Percentiles rank a stretch among this genome's conserved stretches.
phyloP scores from a whole-genome alignment of 2,888 invertebrate species.

The Lepeophtheirus nordmannii region DNA sequence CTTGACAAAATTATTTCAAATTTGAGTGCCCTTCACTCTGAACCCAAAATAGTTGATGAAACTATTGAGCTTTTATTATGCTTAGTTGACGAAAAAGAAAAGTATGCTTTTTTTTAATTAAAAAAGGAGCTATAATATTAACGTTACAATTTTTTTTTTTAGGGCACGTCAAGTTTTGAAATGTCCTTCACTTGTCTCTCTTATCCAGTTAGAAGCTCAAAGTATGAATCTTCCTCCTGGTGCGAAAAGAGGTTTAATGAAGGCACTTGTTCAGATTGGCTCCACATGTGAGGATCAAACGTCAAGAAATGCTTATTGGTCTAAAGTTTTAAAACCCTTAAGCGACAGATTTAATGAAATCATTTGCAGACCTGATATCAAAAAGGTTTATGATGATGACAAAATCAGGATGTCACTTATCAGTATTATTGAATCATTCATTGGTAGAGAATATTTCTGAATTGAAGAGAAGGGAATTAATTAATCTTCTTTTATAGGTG shows the following conservation, averaged over 20 bases:
- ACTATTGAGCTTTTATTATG: conserved; percentile 46
- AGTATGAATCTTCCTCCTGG: conserved; percentile 42
- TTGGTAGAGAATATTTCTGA: conserved; percentile 35
- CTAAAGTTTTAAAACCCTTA: conserved; percentile 40
- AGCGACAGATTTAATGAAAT: conserved; percentile 39
- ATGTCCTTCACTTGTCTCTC: conserved; percentile 42
- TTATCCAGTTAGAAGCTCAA: conserved; percentile 41
- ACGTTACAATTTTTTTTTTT: conserved; percentile 30
- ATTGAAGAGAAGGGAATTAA: neutral
- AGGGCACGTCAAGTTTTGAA: conserved; percentile 43
- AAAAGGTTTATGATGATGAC: conserved; percentile 44
- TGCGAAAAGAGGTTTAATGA: conserved; percentile 45
- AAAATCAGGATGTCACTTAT: conserved; percentile 50
- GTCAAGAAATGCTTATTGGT: conserved; percentile 30
- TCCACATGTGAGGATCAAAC: conserved; percentile 30
- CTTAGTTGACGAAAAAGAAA: conserved; percentile 40
- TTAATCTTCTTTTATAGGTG: conserved; percentile 38
- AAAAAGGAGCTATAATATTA: neutral
- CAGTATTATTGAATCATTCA: conserved; percentile 57
- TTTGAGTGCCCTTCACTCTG: conserved; percentile 45
- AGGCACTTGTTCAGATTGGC: conserved; percentile 25
- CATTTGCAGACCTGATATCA: conserved; percentile 35
- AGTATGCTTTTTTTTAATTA: conserved; percentile 33
- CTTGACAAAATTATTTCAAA: conserved; percentile 49
- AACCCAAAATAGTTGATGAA: conserved; percentile 46